phyloP scores from a whole-genome alignment of 1,140 invertebrate species.

The Cataglyphis hispanica region DNA sequence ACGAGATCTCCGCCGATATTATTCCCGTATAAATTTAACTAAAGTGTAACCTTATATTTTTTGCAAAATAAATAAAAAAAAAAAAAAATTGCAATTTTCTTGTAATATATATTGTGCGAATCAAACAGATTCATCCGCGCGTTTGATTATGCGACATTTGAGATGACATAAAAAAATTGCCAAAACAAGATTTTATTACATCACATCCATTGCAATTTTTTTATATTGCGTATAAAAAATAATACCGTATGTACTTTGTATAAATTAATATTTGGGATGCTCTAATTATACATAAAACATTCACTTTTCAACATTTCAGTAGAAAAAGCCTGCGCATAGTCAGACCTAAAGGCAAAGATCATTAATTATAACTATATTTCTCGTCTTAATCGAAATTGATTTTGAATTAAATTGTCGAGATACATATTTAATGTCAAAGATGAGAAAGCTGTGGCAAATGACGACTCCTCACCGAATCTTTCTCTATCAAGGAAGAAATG shows the following conservation, averaged over 20 bases:
- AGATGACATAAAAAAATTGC: neutral
- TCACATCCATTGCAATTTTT: neutral
- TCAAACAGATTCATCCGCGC: neutral
- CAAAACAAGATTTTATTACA: constrained; percentile 1
- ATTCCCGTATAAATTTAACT: constrained; percentile 17
- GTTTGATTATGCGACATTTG: neutral
- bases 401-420: neutral
- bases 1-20: neutral
- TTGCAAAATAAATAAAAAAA: neutral
- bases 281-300: neutral
- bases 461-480: neutral
- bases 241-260: neutral
- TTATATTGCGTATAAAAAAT: neutral
- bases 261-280: neutral
- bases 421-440: neutral
- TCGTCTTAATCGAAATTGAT: neutral
- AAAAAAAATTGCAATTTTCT: constrained; percentile 5
- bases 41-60: constrained; percentile 20
- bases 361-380: neutral
- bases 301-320: constrained; percentile 1
- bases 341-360: neutral
- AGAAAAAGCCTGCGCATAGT: neutral
- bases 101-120: neutral
- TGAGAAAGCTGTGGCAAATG: neutral
- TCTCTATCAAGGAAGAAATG: neutral